Evolutionary conservation across 2,888 invertebrate genomes (phyloP), one percentile per base, ranked within the genome.

Genomic region (Chrysolina oricalcia): DNA sequence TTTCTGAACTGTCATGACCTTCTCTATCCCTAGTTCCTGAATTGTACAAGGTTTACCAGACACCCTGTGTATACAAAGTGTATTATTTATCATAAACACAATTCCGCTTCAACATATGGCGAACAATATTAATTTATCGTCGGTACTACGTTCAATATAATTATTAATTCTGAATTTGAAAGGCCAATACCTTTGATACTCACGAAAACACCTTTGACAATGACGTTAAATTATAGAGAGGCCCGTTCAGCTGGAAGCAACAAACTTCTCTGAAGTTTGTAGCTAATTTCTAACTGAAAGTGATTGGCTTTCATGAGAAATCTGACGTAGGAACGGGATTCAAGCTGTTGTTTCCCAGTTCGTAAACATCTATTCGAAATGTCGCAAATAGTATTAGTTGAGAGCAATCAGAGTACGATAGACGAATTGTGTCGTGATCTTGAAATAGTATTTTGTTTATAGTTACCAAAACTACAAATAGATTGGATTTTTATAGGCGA

Each of bases 391-490:
- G 21, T 53, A 21, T 21, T 53, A 53, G 9, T 19, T 10, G 21
- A 53, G 11, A 53, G 11, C 19, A 53, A 53, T 53, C 53, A 53
- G 13, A 21, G 21, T 21, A 19, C 53, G 53, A 53, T 19, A 21
- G 11, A 19, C 19, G 21, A 53, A 19, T 53, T 21, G 11, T 53
- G 53, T 53, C 53, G 53, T 11, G 21, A 21, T 53, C 53, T 53
- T 53, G 53, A 53, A 53, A 53, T 21, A 53, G 53, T 21, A 8
- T 11, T 19, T 53, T 53, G 53, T 21, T 53, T 53, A 23, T 53
- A 53, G 21, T 53, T 6, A 53, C 53, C 13, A 11, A 53, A 53
- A 21, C 21, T 23, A 11, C 13, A 53, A 23, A 53, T 23, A 53
- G 53, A 53, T 21, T 53, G 11, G 21, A 11, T 53, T 53, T 53